phyloP scores from a whole-genome alignment of 2,113 vertebrate species.

The Columbina picui region DNA sequence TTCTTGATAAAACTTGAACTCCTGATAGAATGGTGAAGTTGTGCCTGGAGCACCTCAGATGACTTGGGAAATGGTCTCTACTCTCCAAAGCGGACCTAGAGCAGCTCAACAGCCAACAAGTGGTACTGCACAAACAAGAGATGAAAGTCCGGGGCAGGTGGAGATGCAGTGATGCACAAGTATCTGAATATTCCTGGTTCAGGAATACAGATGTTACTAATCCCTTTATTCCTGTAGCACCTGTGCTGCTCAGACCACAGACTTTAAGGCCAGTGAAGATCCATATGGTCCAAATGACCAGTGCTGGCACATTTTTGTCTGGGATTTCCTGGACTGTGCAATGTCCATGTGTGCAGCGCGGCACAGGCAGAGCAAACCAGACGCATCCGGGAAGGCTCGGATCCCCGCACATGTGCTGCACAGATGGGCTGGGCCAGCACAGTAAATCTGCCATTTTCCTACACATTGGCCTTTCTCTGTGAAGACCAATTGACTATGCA shows the following conservation, averaged over 20 bases:
- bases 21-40: not conserved
- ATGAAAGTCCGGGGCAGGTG: not conserved
- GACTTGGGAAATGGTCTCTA: not conserved
- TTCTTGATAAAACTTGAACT: not conserved
- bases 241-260: not conserved
- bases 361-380: not conserved
- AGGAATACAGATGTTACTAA: not conserved
- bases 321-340: not conserved
- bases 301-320: not conserved
- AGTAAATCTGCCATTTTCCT: slow-evolving; percentile 45
- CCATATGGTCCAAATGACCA: accelerated
- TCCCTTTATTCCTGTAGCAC: not conserved
- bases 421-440: slow-evolving; percentile 21
- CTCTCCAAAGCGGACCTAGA: not conserved
- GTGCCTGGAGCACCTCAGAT: not conserved
- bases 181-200: not conserved
- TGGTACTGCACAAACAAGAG: not conserved
- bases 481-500: not conserved
- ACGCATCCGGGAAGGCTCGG: not conserved
- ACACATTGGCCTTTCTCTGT: not conserved
- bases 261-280: not conserved
- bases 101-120: not conserved
- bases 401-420: slow-evolving; percentile 48
- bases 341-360: not conserved
- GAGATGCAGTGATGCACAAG: not conserved